phyloP scores from a whole-genome alignment of 1,140 invertebrate species.

The Ostrea edulis region DNA sequence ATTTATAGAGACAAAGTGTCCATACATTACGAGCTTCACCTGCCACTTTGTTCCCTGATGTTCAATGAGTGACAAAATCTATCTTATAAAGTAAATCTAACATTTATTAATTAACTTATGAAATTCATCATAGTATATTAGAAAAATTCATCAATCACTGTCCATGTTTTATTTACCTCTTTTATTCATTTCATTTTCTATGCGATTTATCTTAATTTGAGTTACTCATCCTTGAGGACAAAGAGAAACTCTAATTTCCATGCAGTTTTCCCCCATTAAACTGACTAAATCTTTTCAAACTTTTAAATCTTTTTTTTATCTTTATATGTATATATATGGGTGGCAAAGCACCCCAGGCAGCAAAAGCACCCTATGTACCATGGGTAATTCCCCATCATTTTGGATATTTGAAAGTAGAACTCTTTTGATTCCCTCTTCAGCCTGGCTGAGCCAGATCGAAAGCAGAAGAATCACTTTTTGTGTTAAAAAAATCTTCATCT shows the following conservation, averaged over 20 bases:
- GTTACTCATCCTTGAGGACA: too few relatives aligned
- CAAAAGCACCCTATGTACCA: not conserved
- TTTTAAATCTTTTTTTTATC: too few relatives aligned
- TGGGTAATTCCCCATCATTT: not conserved
- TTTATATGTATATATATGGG: not conserved
- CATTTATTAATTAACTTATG: not conserved
- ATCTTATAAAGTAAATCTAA: not conserved
- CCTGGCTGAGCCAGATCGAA: not conserved
- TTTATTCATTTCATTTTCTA: too few relatives aligned
- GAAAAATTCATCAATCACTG: too few relatives aligned
- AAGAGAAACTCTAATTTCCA: too few relatives aligned
- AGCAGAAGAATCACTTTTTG: not conserved
- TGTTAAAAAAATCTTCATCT: not conserved
- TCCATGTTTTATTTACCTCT: too few relatives aligned
- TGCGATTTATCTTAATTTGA: too few relatives aligned
- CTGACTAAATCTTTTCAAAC: too few relatives aligned
- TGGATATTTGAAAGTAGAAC: too few relatives aligned
- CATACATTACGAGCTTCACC: not conserved
- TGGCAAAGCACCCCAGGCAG: not conserved
- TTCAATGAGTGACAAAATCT: not conserved
- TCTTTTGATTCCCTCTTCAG: not conserved
- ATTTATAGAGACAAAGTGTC: not conserved
- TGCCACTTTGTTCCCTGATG: not conserved
- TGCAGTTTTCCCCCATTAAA: too few relatives aligned
- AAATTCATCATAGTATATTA: too few relatives aligned